These are phyloP conservation scores for Mormyrops attenuatus DNA, from an alignment of 2,797 vertebrate genomes.

Conservation along the genomic window DNA sequence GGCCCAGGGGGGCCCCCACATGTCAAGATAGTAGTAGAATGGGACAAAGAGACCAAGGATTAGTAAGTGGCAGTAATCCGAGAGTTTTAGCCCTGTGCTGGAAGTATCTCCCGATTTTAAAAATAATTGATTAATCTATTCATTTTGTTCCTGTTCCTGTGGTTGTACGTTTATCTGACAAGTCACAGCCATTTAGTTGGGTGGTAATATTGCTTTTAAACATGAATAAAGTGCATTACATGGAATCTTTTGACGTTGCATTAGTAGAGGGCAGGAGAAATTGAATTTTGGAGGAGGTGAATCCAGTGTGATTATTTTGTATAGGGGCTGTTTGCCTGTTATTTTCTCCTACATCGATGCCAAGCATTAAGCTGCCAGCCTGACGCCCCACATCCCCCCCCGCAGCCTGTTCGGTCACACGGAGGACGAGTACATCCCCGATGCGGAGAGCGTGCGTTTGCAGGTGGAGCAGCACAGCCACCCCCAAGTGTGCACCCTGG, in stretches of 20 bases:
- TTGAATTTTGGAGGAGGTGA: neutral
- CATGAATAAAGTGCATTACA: neutral
- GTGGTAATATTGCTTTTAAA: neutral
- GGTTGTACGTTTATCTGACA: neutral
- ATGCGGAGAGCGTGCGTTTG: conserved; percentile 91
- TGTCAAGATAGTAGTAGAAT: conserved; percentile 95
- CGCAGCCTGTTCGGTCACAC: conserved; percentile 86
- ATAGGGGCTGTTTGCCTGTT: neutral
- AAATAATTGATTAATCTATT: neutral
- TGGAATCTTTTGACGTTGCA: neutral
- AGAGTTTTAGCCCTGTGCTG: neutral
- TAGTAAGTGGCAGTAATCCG: conserved; percentile 72
- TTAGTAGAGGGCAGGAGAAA: neutral
- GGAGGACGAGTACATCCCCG: conserved; percentile 93
- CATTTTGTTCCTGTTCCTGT: neutral
- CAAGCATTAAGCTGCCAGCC: neutral
- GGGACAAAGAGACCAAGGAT: conserved; percentile 98
- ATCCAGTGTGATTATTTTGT: neutral
- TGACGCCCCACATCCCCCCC: neutral
- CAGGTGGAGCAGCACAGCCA: conserved; percentile 90
- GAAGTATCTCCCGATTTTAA: neutral
- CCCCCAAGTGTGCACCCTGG: conserved; percentile 90
- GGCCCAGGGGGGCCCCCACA: conserved; percentile 90
- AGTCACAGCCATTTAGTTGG: neutral
- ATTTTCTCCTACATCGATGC: neutral